These are phyloP conservation scores for Argyresthia goedartella DNA, from an alignment of 2,888 invertebrate species.

Conservation along the genomic window DNA sequence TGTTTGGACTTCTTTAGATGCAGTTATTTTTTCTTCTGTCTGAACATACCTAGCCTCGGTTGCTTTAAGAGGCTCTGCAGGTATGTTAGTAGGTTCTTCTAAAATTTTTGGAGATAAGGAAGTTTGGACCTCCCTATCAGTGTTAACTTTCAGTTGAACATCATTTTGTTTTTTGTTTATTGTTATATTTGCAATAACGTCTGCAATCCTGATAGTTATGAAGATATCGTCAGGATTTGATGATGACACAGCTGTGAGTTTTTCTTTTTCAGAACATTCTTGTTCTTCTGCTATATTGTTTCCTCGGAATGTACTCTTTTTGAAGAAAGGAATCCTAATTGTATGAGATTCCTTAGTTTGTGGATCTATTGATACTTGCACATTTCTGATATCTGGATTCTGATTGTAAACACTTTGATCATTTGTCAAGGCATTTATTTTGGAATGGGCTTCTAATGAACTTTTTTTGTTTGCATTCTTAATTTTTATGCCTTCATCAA, in stretches of 20 bases:
- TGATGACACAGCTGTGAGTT: background rate
- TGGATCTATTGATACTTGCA: background rate
- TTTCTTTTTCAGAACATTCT: constrained; percentile 11
- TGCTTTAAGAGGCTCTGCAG: constrained; percentile 13
- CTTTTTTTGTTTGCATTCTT: no score
- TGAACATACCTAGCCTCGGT: constrained; percentile 17
- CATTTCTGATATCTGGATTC: background rate
- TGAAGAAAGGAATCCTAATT: constrained; percentile 33
- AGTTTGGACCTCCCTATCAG: constrained; percentile 47
- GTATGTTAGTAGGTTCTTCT: constrained; percentile 12
- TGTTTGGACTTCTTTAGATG: constrained; percentile 4
- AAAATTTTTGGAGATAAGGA: constrained; percentile 22
- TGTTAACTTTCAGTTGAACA: constrained; percentile 40
- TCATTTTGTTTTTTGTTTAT: constrained; percentile 48
- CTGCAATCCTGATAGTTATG: constrained; percentile 51
- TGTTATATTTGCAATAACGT: constrained; percentile 42
- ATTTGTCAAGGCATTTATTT: background rate
- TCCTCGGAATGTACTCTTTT: constrained; percentile 28
- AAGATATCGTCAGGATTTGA: constrained; percentile 39
- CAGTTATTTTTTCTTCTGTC: constrained; percentile 3
- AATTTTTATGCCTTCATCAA: background rate
- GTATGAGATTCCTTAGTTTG: background rate
- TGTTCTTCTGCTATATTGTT: constrained; percentile 13
- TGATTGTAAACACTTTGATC: background rate
- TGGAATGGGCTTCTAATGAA: no score